Base-by-base conservation (phyloP, 2,888 invertebrate genomes). In the Cheilosia vulpina region DNA sequence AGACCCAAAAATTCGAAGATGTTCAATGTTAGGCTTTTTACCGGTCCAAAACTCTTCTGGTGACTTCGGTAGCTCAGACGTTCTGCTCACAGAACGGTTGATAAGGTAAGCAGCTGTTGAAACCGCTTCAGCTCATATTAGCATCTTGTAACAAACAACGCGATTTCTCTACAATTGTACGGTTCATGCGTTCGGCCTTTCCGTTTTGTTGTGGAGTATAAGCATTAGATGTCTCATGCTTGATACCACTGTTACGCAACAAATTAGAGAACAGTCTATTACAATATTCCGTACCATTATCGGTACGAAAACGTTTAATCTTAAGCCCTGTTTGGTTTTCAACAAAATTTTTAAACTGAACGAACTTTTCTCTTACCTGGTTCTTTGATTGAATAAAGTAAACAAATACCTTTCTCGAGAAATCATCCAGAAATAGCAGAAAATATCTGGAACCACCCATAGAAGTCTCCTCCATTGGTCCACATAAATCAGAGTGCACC, bases 131-230 rank as follows among this genome's bases (percentile, higher is more conserved):
- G 11, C 17, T 17, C 45, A 63, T 47, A n/a, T 27, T n/a, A 13
- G 31, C 19, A 31, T 65, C 50, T 1, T 11, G 15, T 24, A 43
- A 27, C 1, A 45, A 4, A 15, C 58, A 41, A 19, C 38, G 58
- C 4, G 19, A 4, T 19, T 58, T 38, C 47, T 88, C 87, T 0
- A 88, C 62, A 2, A 87, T 68, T 0, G 88, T 88, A 4, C 88
- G 65, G 65, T 89, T 88, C 19, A 85, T 68, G 65, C 87, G 50
- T 60, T 88, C 87, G 1, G 85, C 77, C 13, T 80, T 82, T 11
- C 88, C 87, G 52, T 88, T 88, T 73, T 88, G 88, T 55, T 88
- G 79, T 9, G 87, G 88, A 15, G 82, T 82, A 24, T 88, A 88
- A 1, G 77, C 55, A 17, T 19, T 55, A n/a, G 57, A 34, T 65